Percentiles rank a stretch among this genome's conserved stretches.
Conservation (phyloP, 1,140 invertebrate species). For the Sitophilus oryzae region DNA sequence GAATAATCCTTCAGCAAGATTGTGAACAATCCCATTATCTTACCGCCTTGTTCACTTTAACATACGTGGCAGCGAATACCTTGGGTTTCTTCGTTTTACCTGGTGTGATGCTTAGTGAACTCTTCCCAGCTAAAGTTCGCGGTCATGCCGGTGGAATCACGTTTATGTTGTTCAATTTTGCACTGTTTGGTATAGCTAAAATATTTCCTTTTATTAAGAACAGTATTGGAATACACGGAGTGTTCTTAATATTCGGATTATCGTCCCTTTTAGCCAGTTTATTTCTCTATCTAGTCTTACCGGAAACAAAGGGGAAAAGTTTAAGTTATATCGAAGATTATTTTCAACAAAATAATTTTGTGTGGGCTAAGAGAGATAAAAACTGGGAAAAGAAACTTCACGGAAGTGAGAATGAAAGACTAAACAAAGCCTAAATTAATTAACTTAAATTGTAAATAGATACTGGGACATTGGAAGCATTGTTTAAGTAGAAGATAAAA, state of each 20-base stretch:
- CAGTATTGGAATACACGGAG: constrained; percentile 53
- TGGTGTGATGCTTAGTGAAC: constrained; percentile 63
- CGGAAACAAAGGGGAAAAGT: constrained; percentile 75
- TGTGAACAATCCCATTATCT: constrained; percentile 43
- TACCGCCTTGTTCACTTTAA: constrained; percentile 50
- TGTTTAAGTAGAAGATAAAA: too few species aligned
- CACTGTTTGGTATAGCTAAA: constrained; percentile 67
- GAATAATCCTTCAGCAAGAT: constrained; percentile 47
- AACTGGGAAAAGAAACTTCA: constrained; percentile 16
- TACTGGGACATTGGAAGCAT: too few species aligned
- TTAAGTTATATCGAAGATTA: constrained; percentile 76
- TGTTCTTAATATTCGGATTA: constrained; percentile 64
- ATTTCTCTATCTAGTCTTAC: constrained; percentile 66
- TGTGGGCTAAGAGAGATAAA: constrained; percentile 25
- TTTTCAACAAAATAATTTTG: constrained; percentile 58
- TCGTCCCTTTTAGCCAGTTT: constrained; percentile 56
- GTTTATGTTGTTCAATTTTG: constrained; percentile 62
- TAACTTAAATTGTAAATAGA: background rate
- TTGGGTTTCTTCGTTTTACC: constrained; percentile 65
- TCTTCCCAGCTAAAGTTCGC: constrained; percentile 56
- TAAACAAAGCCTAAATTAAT: constrained; percentile 4
- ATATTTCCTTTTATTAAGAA: constrained; percentile 57
- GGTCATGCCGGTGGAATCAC: constrained; percentile 53
- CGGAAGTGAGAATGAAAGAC: constrained; percentile 4
- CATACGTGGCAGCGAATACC: constrained; percentile 65